phyloP scores from a whole-genome alignment of 30 jellyfish, hydroid and myxozoan genomes.

The Euphysa ruthae region DNA sequence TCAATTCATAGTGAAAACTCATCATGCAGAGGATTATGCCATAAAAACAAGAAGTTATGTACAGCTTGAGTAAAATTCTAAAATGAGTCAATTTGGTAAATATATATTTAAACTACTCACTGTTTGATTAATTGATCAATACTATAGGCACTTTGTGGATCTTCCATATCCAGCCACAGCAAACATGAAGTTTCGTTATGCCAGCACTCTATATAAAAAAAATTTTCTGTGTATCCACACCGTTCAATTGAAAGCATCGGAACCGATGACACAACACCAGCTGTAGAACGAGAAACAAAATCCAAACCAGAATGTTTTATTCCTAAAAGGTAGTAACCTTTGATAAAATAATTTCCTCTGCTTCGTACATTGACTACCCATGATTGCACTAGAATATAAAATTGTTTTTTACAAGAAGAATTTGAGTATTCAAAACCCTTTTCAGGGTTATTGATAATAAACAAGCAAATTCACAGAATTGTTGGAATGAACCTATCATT shows the following conservation, averaged over 20 bases:
- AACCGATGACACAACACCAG: conserved; percentile 1
- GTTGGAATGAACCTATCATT: background rate
- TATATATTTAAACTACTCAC: too few relatives aligned
- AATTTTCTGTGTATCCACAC: conserved; percentile 3
- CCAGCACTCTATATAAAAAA: background rate
- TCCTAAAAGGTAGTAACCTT: background rate
- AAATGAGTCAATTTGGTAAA: too few relatives aligned
- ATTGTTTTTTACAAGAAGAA: too few relatives aligned
- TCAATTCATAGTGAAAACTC: too few relatives aligned
- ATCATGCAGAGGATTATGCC: too few relatives aligned
- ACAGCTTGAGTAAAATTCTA: too few relatives aligned
- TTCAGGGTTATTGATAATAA: too few relatives aligned
- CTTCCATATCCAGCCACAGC: conserved; percentile 8
- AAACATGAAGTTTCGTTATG: background rate
- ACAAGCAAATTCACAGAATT: background rate
- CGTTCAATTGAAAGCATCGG: background rate
- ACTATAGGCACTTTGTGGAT: background rate
- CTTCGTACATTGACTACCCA: background rate
- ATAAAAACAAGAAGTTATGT: too few relatives aligned
- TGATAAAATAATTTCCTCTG: background rate
- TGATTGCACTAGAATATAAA: background rate
- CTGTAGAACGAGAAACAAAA: background rate
- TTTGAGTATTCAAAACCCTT: too few relatives aligned
- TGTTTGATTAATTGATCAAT: background rate
- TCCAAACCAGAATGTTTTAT: background rate